Base-by-base conservation (phyloP, 2,888 invertebrate species). In the Trisateles emortualis region DNA sequence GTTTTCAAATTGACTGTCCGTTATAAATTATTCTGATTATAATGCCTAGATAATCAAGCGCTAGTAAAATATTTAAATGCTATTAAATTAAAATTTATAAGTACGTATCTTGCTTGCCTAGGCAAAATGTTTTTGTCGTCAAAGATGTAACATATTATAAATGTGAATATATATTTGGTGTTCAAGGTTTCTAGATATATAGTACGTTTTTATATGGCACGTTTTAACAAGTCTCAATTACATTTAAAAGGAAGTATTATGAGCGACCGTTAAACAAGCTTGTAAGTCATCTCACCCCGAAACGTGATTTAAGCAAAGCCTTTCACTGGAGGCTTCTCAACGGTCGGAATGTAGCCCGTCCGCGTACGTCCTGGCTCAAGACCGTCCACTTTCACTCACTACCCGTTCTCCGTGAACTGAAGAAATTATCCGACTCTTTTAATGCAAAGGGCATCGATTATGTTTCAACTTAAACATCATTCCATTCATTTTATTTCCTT, bases 341-440 rank as follows among this genome's bases (percentile, higher is more conserved):
- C 19, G n/a, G 19, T 44, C 22, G 40, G 48, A 46, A 52, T 52
- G 52, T 41, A 41, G 35, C 13, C 29, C 14, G 11, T 4, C 11
- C 22, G 22, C 32, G 13, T 43, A 50, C 51, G 29, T 52, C 40
- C 30, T 30, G 41, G n/a, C 10, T 29, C 66, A 64, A 68, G 60
- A 60, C 36, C 61, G 32, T 50, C 52, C 51, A 68, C 71, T 70
- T 71, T 71, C 71, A 57, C 71, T 60, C 30, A 22, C 1, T 22
- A 43, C 54, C 29, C 22, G 49, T 17, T 59, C 40, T 22, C 58
- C 65, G 17, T 53, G 51, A 58, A 52, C 39, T 39, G 43, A 56
- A 55, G 43, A 67, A 63, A 63, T 55, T 53, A 66, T 47, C 53
- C 24, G 36, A 30, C 29, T 43, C 52, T 52, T 49, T 32, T 5